Base-by-base conservation (phyloP, 2,797 vertebrate species). In the Cetoscarus ocellatus region DNA sequence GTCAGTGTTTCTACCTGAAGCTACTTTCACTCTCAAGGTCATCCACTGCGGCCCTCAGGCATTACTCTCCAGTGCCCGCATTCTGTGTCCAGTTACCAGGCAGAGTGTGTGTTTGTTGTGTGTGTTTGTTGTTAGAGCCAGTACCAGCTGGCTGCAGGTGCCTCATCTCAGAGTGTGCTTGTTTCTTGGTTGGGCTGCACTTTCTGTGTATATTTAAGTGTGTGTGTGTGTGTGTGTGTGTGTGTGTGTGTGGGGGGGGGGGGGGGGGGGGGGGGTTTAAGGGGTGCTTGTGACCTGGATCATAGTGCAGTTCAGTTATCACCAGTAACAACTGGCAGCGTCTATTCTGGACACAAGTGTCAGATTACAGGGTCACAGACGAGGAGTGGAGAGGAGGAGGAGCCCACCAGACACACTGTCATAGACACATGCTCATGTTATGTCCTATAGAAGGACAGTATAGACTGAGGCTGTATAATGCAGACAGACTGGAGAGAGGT, bases 281-380 rank as follows among this genome's bases (percentile, higher is more conserved):
- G 18, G 18, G 11, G 27, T 54, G 48, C 10, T 48, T 56, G 47
- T 61, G 55, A 74, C 54, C 60, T 44, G 38, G 55, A 80, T 73
- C 63, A 67, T 53, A 50, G 65, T 66, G 47, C 39, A 70, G 75
- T 61, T 69, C 44, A 71, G 49, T 49, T 35, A 36, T 54, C 39
- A 79, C 69, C 73, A 80, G 66, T 71, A 85, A 87, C 85, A 92
- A 88, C 86, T 89, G 90, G 64, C 65, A 61, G 45, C 34, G 5
- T 82, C 89, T 91, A 88, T 93, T 91, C 88, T 64, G 85, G 85
- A 85, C 80, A 74, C 66, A 49, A 12, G 52, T 79, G 27, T 87
- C 70, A 68, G 50, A 11, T 84, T 67, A 63, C 77, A 67, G 34
- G 50, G 35, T 66, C 5, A 48, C 35, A 53, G 56, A 38, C 7